Evolutionary conservation across 1,140 invertebrate species (phyloP), one percentile per base, ranked within the genome.

Genomic region (Aphaenogaster rudis): DNA sequence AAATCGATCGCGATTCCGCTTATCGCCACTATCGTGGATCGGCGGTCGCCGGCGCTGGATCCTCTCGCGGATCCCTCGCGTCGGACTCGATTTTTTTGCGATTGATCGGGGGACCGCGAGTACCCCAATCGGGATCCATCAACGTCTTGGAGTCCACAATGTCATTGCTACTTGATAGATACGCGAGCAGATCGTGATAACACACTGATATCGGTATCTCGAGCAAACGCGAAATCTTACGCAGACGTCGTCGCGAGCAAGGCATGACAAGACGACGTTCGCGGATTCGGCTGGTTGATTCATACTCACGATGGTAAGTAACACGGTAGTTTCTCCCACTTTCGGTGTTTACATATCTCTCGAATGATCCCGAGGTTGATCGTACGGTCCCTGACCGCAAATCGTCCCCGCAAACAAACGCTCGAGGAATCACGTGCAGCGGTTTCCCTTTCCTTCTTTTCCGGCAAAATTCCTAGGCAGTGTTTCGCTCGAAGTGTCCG

Each of bases 171-270:
- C 79, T 45, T 81, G 36, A 42, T 33, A 86, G 80, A 88, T 92
- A 92, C 82, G 74, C 13, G 69, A 57, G 54, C n/a, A 50, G 36
- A 81, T 54, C 45, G 86, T 33, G 91, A 92, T 92, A 92, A 92
- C 86, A 36, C 61, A 4, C 71, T 89, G 89, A 92, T 92, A 92
- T 57, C 66, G 80, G 63, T 91, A 89, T 89, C 90, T 87, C 82
- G 88, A 91, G 86, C 59, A 59, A 59, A 28, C 50, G 45, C 72
- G 52, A 15, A 67, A 84, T 76, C 69, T 74, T 48, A 84, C 17
- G 8, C 42, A 28, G 71, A 84, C 69, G 42, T 39, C 71, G n/a
- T 6, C 21, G 69, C 57, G 52, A 15, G 33, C 80, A 9, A 61
- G 69, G 80, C 13, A 74, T 84, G 80, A 69, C 78, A 71, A 71